These are phyloP conservation scores for Magallana gigas DNA, from an alignment of 1,140 invertebrate species.

Conservation along the genomic window DNA sequence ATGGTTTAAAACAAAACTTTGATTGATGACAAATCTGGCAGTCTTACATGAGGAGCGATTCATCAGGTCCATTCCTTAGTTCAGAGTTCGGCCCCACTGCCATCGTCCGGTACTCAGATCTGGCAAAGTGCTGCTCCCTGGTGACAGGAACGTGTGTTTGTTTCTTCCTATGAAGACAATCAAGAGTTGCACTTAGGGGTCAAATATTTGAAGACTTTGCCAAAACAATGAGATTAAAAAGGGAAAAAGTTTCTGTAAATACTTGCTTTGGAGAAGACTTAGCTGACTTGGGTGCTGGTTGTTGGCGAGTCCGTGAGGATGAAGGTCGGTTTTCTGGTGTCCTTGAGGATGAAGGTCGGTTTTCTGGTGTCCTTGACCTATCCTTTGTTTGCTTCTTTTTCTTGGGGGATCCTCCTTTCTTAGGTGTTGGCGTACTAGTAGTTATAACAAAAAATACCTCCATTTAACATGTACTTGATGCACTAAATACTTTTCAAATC, in stretches of 20 bases:
- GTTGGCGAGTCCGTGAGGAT: too few species aligned
- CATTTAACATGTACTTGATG: too few species aligned
- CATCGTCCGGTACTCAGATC: background rate
- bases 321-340: background rate
- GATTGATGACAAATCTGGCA: background rate
- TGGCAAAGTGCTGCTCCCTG: background rate
- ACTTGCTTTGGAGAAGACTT: background rate
- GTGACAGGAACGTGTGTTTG: background rate
- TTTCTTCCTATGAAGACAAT: background rate
- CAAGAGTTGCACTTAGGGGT: background rate
- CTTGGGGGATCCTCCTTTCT: slow-evolving; percentile 23
- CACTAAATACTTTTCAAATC: too few species aligned
- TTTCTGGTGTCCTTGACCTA: background rate
- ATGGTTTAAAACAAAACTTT: too few species aligned
- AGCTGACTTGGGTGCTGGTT: background rate
- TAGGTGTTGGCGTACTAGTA: background rate
- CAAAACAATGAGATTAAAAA: background rate
- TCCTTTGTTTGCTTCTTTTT: background rate
- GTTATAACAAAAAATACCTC: too few species aligned
- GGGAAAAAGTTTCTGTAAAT: background rate
- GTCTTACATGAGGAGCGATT: slow-evolving; percentile 34
- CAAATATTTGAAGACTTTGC: background rate
- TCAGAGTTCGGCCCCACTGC: slow-evolving; percentile 35
- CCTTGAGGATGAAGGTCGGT: background rate
- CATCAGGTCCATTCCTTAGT: slow-evolving; percentile 36